phyloP scores from a whole-genome alignment of 2,888 invertebrate genomes.

The Dynastes tityus region DNA sequence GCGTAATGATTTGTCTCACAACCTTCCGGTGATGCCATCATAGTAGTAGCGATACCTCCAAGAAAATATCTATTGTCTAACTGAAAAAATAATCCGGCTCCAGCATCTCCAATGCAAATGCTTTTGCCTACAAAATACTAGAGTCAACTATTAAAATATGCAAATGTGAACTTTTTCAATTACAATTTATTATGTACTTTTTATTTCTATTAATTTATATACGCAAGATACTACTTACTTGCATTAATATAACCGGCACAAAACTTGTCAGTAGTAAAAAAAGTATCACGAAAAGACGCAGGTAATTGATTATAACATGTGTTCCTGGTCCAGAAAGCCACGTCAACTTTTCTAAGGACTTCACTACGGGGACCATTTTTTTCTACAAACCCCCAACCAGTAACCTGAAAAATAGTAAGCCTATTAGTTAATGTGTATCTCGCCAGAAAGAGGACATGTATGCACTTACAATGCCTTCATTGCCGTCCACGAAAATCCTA shows the following conservation, averaged over 20 bases:
- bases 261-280: constrained; percentile 9
- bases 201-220: too few species aligned
- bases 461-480: constrained; percentile 8
- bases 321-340: neutral
- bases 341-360: constrained; percentile 17
- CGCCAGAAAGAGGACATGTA: neutral
- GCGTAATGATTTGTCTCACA: constrained; percentile 10
- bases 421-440: neutral
- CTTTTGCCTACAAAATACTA: neutral
- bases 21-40: neutral
- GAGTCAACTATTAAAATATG: too few species aligned
- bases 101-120: constrained; percentile 21
- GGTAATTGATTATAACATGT: neutral
- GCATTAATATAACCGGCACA: constrained; percentile 27
- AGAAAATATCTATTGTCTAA: constrained; percentile 3
- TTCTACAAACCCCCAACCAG: constrained; percentile 15
- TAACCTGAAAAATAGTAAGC: neutral
- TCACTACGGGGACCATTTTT: constrained; percentile 16
- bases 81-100: constrained; percentile 5
- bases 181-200: too few species aligned
- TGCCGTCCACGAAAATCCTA: neutral
- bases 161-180: too few species aligned
- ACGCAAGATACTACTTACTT: neutral
- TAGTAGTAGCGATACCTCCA: neutral
- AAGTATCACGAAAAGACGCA: neutral